Base-by-base conservation (phyloP, 2,888 invertebrate species). In the Aleiodes alternator region DNA sequence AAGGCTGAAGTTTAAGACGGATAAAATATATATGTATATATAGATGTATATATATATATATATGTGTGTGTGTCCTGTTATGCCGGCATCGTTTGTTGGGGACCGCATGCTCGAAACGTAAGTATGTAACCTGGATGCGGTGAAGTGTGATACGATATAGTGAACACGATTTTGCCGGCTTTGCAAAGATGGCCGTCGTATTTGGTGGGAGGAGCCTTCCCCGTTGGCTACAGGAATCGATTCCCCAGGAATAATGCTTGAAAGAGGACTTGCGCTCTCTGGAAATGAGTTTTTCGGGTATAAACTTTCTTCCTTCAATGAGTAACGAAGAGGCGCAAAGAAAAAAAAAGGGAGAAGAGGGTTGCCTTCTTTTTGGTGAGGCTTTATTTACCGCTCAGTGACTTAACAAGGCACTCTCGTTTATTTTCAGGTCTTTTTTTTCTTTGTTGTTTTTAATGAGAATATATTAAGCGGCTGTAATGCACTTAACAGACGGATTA, bases 131-230 rank as follows among this genome's bases (percentile, higher is more conserved):
- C 82, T 83, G 84, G 84, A 85, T 84, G 84, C 85, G 84, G 82
- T 84, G 84, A 86, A 86, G 88, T 88, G 87, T 86, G 85, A 87
- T 87, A 87, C 86, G 86, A 87, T 87, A 87, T 87, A 86, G 85
- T 84, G 86, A 83, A 84, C 78, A 85, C 83, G 84, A 80, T 84
- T 64, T 53, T 84, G 85, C 84, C 82, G 86, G 80, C 31, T 68
- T 85, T 82, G 84, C 88, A 89, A 68, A 88, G 89, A 89, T 89
- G 89, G 90, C 89, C 87, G 89, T 86, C 87, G 80, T 79, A 84
- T 23, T 43, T 76, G 76, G 87, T 89, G 87, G 89, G 89, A 88
- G 88, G 90, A 89, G 89, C 88, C 86, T 89, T 84, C 82, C 80
- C 81, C 83, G 83, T 86, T 83, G 87, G 84, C 83, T 81, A 76